Evolutionary conservation across 2,888 invertebrate species (phyloP).

Genomic region (Heteropelma amictum): DNA sequence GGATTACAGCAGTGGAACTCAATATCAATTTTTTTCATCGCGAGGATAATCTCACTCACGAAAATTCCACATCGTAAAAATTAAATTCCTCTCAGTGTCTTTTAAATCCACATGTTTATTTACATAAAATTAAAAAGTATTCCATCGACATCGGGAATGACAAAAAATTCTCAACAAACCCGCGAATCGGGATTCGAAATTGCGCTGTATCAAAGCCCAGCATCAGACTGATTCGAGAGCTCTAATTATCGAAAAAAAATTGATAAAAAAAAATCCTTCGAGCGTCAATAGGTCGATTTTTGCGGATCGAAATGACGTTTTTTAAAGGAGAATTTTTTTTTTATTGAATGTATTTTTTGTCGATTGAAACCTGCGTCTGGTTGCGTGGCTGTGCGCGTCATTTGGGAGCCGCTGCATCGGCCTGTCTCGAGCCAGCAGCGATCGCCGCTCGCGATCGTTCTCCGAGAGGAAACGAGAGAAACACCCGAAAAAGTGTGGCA

Average conservation of each 20-base stretch:
- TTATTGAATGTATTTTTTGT: no score
- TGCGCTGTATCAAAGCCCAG: no score
- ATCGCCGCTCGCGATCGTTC: constrained; percentile 57
- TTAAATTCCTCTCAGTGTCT: no score
- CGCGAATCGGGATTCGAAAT: no score
- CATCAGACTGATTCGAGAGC: no score
- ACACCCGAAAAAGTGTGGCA: constrained; percentile 70
- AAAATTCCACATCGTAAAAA: neutral
- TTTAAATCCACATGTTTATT: no score
- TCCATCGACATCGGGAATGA: no score
- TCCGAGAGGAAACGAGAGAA: constrained; percentile 62
- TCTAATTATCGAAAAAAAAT: no score
- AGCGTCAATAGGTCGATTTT: no score
- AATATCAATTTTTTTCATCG: constrained; percentile 12
- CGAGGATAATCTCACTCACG: neutral
- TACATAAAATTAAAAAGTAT: no score
- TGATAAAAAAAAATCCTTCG: no score
- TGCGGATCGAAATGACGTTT: neutral
- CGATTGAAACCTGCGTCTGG: neutral
- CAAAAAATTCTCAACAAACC: no score
- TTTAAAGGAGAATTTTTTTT: neutral
- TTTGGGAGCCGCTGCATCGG: constrained; percentile 57
- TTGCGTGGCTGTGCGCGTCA: constrained; percentile 25
- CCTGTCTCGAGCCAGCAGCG: constrained; percentile 43
- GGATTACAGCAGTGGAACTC: constrained; percentile 48